A percentile compares a stretch with the other conserved stretches of the same genome.
These are phyloP conservation scores for Tenthredo scrophulariae DNA, from an alignment of 2,888 invertebrate genomes.

Conservation along the genomic window DNA sequence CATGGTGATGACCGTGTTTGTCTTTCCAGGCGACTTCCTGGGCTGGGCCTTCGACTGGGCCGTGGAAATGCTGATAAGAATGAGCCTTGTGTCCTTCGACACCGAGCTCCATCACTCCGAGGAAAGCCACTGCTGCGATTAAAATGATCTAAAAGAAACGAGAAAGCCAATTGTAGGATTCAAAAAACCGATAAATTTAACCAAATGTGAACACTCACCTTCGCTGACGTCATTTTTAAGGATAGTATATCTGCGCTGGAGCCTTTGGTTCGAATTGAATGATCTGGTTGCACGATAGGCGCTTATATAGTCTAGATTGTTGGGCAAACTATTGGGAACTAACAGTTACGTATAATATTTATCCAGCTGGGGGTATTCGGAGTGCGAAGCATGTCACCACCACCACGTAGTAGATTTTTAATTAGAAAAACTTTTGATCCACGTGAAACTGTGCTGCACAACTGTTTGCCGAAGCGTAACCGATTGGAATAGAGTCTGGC, in stretches of 20 bases:
- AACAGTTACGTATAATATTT: not conserved
- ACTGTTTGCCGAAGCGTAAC: not conserved
- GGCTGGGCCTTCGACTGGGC: constrained; percentile 60
- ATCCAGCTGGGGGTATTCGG: not conserved
- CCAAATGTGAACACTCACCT: not conserved
- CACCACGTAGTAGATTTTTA: not conserved
- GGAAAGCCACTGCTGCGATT: constrained; percentile 47
- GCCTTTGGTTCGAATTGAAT: not conserved
- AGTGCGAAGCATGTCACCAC: not conserved
- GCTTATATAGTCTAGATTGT: not conserved
- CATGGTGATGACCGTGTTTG: constrained; percentile 62
- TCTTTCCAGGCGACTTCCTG: constrained; percentile 60
- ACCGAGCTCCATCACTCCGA: not conserved
- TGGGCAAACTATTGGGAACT: not conserved
- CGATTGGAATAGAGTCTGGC: not conserved
- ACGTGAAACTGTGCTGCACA: constrained; percentile 10
- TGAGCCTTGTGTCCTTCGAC: constrained; percentile 56
- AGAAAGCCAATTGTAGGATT: not conserved
- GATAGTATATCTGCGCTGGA: not conserved
- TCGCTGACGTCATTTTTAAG: constrained; percentile 7
- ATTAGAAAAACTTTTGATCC: not conserved
- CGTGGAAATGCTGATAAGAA: constrained; percentile 61
- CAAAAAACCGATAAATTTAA: not conserved
- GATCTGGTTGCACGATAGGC: not conserved
- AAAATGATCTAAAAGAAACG: not conserved